Base-by-base conservation (phyloP, 92 coral and sea anemone species). In the Bergia puertoricense region DNA sequence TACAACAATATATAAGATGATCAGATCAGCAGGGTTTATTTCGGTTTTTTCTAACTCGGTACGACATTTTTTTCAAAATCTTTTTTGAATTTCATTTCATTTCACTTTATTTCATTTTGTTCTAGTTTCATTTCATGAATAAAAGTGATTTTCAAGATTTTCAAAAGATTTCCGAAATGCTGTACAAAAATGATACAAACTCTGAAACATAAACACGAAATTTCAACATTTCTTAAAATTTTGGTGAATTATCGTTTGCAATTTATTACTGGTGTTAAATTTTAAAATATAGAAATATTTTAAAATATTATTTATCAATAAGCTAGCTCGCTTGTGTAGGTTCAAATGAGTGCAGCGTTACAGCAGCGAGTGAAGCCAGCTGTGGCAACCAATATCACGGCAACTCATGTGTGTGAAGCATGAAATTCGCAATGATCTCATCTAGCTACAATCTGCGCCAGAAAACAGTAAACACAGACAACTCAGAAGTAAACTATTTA, bases 371-470 rank as follows among this genome's bases (percentile, higher is more conserved):
- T 81, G 36, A 62, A 20, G 73, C 38, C 56, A 43, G 42, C 45
- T 23, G 15, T 8, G 57, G 59, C 73, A 69, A 67, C 3, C 59
- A 5, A 36, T 14, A 37, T 45, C 79, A 84, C 46, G 56, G 66
- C 36, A 74, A 84, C 6, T 48, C 87, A 84, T 84, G 87, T 84
- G 87, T 84, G 66, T 68, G 36, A 76, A 42, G 79, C 87, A 46
- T 84, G 79, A 84, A 30, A 48, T 71, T n/a, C 38, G 50, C 57
- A 20, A 82, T 84, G 87, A 84, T 84, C 87, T 84, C 77, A 84
- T 84, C 79, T 36, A 71, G 71, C 67, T 84, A 72, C 22, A 84
- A 84, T 84, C 87, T 84, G 59, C 65, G 30, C 56, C 11, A 39
- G 54, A 59, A 81, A 20, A 6, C 66, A 84, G 66, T 68, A 84